phyloP scores from a whole-genome alignment of 2,888 invertebrate genomes.

The Gibbula magus region DNA sequence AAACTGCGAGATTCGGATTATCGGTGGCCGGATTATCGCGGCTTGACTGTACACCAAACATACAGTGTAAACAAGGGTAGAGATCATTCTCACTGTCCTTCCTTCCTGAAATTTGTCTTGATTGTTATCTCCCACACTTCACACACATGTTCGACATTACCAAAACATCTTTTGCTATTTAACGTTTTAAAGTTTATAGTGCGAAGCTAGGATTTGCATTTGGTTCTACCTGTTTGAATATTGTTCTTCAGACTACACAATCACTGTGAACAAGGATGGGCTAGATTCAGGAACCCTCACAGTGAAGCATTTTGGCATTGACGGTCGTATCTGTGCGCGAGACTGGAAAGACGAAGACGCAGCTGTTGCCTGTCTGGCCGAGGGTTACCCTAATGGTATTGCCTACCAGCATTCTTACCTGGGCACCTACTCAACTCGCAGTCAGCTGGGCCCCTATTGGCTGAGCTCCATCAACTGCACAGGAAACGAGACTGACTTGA shows the following conservation, averaged over 20 bases:
- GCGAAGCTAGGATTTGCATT: no score
- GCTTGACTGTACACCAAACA: no score
- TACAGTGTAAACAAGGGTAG: no score
- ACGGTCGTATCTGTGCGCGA: slow-evolving; percentile 75
- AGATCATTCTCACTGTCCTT: no score
- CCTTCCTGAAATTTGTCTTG: no score
- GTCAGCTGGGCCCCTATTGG: slow-evolving; percentile 58
- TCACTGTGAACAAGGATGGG: not conserved
- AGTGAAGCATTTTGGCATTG: slow-evolving; percentile 65
- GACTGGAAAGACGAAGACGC: slow-evolving; percentile 65
- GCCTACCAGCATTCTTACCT: slow-evolving; percentile 53
- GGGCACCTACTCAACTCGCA: not conserved
- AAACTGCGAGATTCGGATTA: no score
- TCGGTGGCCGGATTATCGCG: no score
- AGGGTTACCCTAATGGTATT: slow-evolving; percentile 52
- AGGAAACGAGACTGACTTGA: slow-evolving; percentile 54
- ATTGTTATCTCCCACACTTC: no score
- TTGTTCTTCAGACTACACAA: slow-evolving; percentile 16
- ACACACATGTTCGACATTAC: no score
- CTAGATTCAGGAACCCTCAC: slow-evolving; percentile 32
- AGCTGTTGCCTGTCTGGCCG: slow-evolving; percentile 55
- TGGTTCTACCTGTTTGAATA: not conserved
- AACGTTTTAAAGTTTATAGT: no score
- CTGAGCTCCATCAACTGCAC: slow-evolving; percentile 63
- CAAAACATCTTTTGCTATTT: no score